These are phyloP conservation scores for Bos javanicus DNA, from an alignment of 2,113 vertebrate genomes.

Conservation along the genomic window DNA sequence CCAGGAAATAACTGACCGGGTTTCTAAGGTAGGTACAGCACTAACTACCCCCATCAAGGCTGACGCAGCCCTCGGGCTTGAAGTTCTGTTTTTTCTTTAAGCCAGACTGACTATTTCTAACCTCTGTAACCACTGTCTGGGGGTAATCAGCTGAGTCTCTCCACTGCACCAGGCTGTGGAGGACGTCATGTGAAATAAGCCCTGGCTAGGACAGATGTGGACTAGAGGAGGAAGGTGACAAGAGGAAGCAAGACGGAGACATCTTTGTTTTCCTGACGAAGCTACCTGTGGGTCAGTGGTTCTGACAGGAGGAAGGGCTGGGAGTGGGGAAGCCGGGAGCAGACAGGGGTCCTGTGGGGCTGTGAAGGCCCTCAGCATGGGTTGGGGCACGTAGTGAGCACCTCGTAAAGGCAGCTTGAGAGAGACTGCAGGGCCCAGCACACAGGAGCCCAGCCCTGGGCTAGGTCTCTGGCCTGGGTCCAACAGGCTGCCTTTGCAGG, in stretches of 20 bases:
- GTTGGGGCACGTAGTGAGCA: background rate
- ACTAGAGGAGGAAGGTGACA: background rate
- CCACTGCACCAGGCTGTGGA: background rate
- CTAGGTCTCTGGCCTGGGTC: background rate
- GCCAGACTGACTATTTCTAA: background rate
- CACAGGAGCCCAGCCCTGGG: background rate
- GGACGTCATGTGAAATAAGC: background rate
- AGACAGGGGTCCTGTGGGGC: rapidly evolving
- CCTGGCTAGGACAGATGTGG: background rate
- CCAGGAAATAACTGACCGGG: background rate
- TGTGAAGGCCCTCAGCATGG: background rate
- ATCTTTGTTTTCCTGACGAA: background rate
- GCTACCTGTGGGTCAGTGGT: background rate
- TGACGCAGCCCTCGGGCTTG: background rate
- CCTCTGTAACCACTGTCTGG: background rate
- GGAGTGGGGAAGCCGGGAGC: background rate
- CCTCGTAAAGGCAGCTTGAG: background rate
- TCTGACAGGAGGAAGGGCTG: background rate
- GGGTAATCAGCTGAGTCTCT: background rate
- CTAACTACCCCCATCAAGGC: background rate
- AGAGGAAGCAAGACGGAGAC: background rate
- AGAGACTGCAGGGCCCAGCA: background rate
- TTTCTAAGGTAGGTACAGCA: background rate
- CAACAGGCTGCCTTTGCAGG: background rate
- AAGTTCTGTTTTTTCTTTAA: background rate